phyloP scores from a whole-genome alignment of 2,113 vertebrate species.

The Megaceryle maxima region DNA sequence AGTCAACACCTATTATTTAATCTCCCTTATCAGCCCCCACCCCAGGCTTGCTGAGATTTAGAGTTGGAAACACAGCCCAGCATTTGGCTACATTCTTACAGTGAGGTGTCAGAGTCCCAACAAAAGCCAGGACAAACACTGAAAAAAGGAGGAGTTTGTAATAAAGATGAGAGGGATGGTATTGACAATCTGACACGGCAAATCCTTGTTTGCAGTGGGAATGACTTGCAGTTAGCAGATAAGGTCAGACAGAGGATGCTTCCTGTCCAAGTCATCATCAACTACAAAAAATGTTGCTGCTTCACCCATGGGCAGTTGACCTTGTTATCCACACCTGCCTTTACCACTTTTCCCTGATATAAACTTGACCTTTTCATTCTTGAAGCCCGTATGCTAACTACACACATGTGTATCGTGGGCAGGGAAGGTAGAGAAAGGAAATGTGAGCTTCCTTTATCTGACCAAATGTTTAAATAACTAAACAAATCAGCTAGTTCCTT shows the following conservation, averaged over 20 bases:
- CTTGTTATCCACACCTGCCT: not conserved
- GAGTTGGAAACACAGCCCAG: not conserved
- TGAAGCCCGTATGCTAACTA: not conserved
- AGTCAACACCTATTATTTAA: not conserved
- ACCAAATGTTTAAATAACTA: not conserved
- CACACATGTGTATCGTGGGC: not conserved
- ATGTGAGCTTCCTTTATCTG: not conserved
- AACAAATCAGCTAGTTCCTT: not conserved
- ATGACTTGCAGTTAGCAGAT: slow-evolving; percentile 40
- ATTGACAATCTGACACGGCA: slow-evolving; percentile 16
- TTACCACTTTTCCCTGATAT: not conserved
- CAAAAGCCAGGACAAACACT: not conserved
- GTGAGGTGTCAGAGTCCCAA: not conserved
- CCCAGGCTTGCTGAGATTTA: not conserved
- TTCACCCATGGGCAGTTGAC: not conserved
- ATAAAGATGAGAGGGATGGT: not conserved
- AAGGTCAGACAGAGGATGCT: slow-evolving; percentile 29
- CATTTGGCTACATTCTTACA: not conserved
- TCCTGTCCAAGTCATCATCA: not conserved
- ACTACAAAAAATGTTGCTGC: not conserved
- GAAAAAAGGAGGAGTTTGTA: not conserved
- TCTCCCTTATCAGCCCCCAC: not conserved
- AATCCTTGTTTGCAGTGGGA: not conserved
- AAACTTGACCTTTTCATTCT: not conserved
- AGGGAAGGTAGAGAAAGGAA: not conserved